Conservation (phyloP, 2,797 vertebrate species). For the Danio albolineatus region DNA sequence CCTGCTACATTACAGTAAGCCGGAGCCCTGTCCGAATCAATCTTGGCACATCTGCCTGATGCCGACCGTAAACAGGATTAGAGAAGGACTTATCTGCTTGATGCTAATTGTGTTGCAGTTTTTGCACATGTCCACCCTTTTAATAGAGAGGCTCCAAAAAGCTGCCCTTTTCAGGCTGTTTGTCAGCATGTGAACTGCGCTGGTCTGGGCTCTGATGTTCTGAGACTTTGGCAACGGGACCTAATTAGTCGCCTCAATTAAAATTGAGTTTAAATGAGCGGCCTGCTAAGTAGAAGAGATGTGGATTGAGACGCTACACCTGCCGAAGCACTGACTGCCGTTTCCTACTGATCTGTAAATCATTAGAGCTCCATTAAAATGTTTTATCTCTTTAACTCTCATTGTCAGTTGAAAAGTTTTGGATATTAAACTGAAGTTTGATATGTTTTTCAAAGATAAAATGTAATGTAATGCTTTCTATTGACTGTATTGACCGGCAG, state of each 20-base stretch:
- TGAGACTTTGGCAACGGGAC: conserved; percentile 67
- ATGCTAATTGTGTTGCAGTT: conserved; percentile 89
- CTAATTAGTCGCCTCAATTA: conserved; percentile 72
- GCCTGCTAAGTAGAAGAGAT: conserved; percentile 69
- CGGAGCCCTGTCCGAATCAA: conserved; percentile 86
- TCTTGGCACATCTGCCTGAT: conserved; percentile 91
- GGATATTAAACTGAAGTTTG: too few relatives aligned
- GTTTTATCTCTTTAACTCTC: too few relatives aligned
- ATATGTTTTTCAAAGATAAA: too few relatives aligned
- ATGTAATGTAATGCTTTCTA: too few relatives aligned
- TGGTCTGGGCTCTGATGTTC: conserved; percentile 61
- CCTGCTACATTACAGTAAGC: conserved; percentile 83
- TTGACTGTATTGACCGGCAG: too few relatives aligned
- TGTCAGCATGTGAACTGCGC: conserved; percentile 52
- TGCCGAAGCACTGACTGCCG: too few relatives aligned
- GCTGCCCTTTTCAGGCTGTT: conserved; percentile 65
- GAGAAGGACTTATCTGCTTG: conserved; percentile 89
- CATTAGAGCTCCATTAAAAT: too few relatives aligned
- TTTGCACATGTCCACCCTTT: conserved; percentile 84
- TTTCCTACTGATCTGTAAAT: too few relatives aligned
- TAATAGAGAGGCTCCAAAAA: conserved; percentile 71
- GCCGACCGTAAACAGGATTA: conserved; percentile 91
- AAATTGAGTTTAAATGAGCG: conserved; percentile 70
- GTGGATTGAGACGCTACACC: not conserved
- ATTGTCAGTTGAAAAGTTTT: too few relatives aligned